phyloP scores from a whole-genome alignment of 2,113 vertebrate species.

The Brachypteracias leptosomus region DNA sequence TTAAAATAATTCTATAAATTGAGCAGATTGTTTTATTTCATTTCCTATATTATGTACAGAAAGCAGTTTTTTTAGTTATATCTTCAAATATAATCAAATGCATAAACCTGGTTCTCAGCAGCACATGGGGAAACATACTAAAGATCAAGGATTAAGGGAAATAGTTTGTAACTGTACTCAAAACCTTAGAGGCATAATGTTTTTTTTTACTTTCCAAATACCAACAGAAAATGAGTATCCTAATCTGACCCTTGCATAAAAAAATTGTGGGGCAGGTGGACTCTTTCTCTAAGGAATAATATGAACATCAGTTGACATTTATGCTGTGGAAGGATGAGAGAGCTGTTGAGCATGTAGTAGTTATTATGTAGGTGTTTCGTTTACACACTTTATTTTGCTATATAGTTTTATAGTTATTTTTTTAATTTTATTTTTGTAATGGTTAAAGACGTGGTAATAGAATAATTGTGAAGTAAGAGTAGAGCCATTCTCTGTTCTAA shows the following conservation, averaged over 20 bases:
- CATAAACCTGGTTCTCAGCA: not conserved
- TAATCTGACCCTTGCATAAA: not conserved
- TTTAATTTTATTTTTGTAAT: not conserved
- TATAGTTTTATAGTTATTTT: not conserved
- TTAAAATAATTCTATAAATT: not conserved
- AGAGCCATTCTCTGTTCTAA: not conserved
- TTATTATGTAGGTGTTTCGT: not conserved
- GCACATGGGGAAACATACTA: not conserved
- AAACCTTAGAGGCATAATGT: not conserved
- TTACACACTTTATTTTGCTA: not conserved
- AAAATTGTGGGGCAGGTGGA: not conserved
- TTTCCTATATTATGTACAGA: not conserved
- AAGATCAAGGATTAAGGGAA: not conserved
- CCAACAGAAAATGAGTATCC: not conserved
- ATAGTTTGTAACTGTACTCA: not conserved
- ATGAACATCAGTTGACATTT: not conserved
- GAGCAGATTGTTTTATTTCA: not conserved
- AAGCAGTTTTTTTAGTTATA: not conserved
- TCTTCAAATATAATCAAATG: not conserved
- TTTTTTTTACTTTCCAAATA: not conserved
- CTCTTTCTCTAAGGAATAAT: not conserved
- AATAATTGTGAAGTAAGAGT: not conserved
- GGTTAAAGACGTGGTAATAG: not conserved
- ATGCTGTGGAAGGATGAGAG: not conserved
- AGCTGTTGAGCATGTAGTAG: not conserved